Evolutionary conservation across 2,888 invertebrate species (phyloP).

Genomic region (Plagiodera versicolora): DNA sequence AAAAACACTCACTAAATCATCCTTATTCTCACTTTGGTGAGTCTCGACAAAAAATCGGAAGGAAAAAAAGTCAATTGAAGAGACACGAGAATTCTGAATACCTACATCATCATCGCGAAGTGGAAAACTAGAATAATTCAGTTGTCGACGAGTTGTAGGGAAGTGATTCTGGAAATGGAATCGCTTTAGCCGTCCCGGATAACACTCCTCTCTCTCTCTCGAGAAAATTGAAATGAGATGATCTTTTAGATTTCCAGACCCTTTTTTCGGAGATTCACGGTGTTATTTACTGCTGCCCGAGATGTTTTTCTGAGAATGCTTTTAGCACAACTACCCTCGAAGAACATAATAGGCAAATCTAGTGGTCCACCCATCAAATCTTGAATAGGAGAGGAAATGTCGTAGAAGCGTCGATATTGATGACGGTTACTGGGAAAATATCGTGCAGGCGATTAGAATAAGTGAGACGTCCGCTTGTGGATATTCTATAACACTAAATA

Average conservation of each 20-base stretch:
- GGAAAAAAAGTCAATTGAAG: background rate
- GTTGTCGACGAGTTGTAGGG: slow-evolving; percentile 20
- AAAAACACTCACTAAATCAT: background rate
- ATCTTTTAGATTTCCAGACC: background rate
- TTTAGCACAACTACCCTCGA: background rate
- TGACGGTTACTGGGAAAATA: background rate
- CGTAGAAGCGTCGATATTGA: background rate
- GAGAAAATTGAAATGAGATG: background rate
- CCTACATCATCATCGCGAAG: slow-evolving; percentile 13
- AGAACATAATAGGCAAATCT: background rate
- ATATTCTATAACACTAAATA: too few species aligned
- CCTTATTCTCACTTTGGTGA: background rate
- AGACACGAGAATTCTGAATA: slow-evolving; percentile 14
- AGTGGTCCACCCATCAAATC: background rate
- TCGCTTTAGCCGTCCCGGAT: slow-evolving; percentile 18
- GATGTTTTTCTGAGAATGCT: background rate
- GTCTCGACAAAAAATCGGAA: slow-evolving; percentile 7
- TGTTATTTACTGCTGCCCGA: background rate
- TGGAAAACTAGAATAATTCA: slow-evolving; percentile 24
- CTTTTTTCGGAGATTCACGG: background rate
- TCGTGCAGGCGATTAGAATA: too few species aligned
- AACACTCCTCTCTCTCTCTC: slow-evolving; percentile 1
- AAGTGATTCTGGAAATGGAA: slow-evolving; percentile 21
- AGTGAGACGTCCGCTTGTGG: too few species aligned
- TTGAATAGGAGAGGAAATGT: background rate